These are phyloP conservation scores for Papilio protenor DNA, from an alignment of 2,888 invertebrate species.

Conservation along the genomic window DNA sequence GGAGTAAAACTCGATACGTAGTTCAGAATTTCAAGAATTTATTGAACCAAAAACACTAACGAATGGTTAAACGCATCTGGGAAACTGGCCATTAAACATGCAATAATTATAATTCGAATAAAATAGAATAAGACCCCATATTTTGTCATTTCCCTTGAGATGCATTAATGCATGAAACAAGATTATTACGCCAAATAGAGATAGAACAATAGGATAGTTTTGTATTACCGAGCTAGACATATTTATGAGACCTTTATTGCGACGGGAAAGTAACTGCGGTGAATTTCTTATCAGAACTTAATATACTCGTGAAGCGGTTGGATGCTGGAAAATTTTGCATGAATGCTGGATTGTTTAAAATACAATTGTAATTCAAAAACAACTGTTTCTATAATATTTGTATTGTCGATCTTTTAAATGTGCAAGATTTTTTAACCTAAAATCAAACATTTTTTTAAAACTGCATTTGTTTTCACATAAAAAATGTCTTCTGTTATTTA, in stretches of 20 bases:
- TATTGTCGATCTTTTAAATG: no score
- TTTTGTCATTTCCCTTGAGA: neutral
- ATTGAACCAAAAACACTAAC: no score
- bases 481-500: neutral
- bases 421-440: neutral
- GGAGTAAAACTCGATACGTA: neutral
- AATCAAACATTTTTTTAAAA: neutral
- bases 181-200: neutral
- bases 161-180: neutral
- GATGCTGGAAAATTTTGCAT: neutral
- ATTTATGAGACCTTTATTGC: conserved; percentile 21
- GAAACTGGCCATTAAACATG: neutral
- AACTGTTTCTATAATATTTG: neutral
- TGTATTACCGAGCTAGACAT: neutral
- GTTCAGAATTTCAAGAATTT: no score
- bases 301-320: neutral
- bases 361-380: neutral
- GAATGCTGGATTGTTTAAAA: neutral
- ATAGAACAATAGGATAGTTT: conserved; percentile 16
- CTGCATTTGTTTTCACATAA: neutral
- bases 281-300: conserved; percentile 7
- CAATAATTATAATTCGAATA: neutral
- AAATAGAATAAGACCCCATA: neutral
- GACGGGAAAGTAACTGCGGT: conserved; percentile 21
- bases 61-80: no score